A percentile compares a stretch with the other conserved stretches of the same genome.
phyloP scores from a whole-genome alignment of 2,888 invertebrate species.

The Cancer borealis region DNA sequence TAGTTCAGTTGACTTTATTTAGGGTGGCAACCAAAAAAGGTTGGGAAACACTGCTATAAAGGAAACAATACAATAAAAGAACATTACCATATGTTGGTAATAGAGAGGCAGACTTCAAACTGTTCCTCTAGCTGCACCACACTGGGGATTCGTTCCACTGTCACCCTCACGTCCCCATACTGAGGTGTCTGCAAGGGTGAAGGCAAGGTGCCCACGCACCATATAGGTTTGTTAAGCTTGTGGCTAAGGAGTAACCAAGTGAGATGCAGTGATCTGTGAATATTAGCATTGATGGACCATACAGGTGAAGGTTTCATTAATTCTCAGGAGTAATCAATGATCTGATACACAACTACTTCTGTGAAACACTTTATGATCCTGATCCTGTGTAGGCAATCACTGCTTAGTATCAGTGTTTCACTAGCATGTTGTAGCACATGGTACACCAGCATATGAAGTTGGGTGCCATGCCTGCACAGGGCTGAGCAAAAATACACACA shows the following conservation, averaged over 20 bases:
- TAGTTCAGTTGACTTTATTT: too few species aligned
- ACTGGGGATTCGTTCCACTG: constrained; percentile 91
- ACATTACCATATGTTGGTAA: constrained; percentile 87
- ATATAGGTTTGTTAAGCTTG: not conserved
- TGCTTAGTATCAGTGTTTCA: not conserved
- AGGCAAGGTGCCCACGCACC: not conserved
- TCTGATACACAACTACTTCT: not conserved
- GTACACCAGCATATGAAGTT: not conserved
- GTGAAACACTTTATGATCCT: not conserved
- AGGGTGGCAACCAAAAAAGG: too few species aligned
- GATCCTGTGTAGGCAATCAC: not conserved
- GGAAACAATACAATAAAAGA: not conserved
- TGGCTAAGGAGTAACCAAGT: too few species aligned
- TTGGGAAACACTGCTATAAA: too few species aligned
- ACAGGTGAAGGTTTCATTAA: not conserved
- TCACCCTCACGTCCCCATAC: constrained; percentile 93
- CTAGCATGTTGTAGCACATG: not conserved
- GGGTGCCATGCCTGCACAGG: not conserved
- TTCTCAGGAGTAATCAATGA: not conserved
- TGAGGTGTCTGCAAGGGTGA: constrained; percentile 88
- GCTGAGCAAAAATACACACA: not conserved
- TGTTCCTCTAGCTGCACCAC: constrained; percentile 90
- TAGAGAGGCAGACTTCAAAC: constrained; percentile 89
- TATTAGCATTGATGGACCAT: not conserved
- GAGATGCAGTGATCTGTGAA: not conserved